Evolutionary conservation across 2,888 invertebrate species (phyloP).

Genomic region (Sinopyrophorus schimmeli): DNA sequence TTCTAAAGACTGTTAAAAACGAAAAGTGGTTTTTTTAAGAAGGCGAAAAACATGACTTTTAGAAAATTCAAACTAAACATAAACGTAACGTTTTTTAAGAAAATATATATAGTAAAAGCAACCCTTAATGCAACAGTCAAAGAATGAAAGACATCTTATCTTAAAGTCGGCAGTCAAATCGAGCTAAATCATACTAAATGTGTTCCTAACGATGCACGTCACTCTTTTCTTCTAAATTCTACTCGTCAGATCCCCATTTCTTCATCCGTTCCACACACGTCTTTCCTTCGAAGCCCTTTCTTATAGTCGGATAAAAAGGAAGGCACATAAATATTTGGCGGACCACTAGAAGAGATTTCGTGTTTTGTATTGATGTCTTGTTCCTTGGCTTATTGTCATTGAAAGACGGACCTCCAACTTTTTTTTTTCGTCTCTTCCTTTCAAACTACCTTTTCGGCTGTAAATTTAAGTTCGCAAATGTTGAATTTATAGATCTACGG

Average conservation of each 20-base stretch:
- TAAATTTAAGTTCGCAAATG: conserved; percentile 16
- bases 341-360: conserved; percentile 18
- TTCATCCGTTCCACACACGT: conserved; percentile 12
- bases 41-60: no score
- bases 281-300: conserved; percentile 30
- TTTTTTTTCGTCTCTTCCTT: conserved; percentile 7
- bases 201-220: conserved; percentile 33
- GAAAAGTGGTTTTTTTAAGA: no score
- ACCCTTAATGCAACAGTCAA: conserved; percentile 17
- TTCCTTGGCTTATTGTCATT: conserved; percentile 20
- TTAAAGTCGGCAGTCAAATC: conserved; percentile 27
- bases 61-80: no score
- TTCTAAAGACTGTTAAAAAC: no score
- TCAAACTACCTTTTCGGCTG: conserved; percentile 14
- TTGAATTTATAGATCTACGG: conserved; percentile 11
- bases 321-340: conserved; percentile 28
- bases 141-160: conserved; percentile 16
- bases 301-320: conserved; percentile 28
- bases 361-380: conserved; percentile 22
- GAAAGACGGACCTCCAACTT: conserved; percentile 12
- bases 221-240: conserved; percentile 21
- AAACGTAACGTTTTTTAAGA: no score
- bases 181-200: conserved; percentile 32
- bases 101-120: no score
- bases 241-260: conserved; percentile 16